Evolutionary conservation across 2,888 invertebrate species (phyloP).

Genomic region (Hedya salicella): DNA sequence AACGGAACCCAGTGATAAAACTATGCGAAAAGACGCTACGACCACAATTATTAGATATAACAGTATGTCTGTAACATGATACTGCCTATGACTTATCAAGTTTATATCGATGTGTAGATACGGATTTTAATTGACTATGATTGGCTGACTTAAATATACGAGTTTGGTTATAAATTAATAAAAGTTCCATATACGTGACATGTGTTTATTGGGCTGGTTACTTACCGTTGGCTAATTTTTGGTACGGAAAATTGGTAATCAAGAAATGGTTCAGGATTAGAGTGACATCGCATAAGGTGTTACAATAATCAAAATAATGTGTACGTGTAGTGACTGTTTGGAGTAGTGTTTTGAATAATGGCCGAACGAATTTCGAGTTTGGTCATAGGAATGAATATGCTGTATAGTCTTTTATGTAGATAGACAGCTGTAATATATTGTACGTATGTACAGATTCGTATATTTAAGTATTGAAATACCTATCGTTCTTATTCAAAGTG

Average conservation of each 20-base stretch:
- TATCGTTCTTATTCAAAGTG: slow-evolving; percentile 8
- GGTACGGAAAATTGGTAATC: neutral
- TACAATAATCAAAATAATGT: too few species aligned
- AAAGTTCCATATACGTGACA: neutral
- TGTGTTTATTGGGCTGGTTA: neutral
- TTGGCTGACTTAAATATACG: slow-evolving; percentile 20
- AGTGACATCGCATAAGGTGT: too few species aligned
- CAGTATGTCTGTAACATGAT: slow-evolving; percentile 72
- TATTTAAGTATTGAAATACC: slow-evolving; percentile 17
- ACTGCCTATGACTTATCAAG: slow-evolving; percentile 79
- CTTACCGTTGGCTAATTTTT: neutral
- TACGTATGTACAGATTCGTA: slow-evolving; percentile 6
- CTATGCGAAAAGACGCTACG: slow-evolving; percentile 49
- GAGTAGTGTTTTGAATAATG: too few species aligned
- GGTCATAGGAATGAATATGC: neutral
- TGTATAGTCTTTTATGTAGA: neutral
- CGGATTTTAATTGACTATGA: neutral
- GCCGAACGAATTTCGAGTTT: too few species aligned
- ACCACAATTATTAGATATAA: slow-evolving; percentile 77
- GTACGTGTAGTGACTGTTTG: neutral
- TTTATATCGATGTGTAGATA: slow-evolving; percentile 58
- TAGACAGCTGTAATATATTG: neutral
- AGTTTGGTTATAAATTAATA: neutral
- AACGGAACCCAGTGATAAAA: slow-evolving; percentile 3
- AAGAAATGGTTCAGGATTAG: neutral